phyloP scores from a whole-genome alignment of 2,797 vertebrate genomes.

The Catamblyrhynchus diadema region DNA sequence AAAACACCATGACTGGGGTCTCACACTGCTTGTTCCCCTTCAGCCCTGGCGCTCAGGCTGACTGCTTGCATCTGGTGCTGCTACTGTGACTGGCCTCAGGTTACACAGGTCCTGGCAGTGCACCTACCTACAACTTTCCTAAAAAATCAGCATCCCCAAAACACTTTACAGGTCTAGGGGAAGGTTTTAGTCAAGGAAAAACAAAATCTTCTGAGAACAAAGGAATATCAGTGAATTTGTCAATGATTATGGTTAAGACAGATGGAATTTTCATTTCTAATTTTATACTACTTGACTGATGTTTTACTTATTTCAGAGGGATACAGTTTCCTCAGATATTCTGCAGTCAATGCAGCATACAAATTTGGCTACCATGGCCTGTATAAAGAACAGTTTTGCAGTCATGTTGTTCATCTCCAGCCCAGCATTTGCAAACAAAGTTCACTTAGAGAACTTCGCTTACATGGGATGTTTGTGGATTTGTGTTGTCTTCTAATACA shows the following conservation, averaged over 20 bases:
- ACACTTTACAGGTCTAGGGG: neutral
- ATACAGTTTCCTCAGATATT: neutral
- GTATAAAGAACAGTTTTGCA: neutral
- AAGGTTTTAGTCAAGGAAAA: neutral
- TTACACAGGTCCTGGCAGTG: neutral
- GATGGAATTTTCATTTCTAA: neutral
- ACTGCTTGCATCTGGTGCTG: neutral
- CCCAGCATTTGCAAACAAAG: neutral
- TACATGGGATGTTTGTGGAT: accelerated
- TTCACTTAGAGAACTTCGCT: neutral
- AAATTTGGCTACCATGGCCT: neutral
- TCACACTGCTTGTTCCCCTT: neutral
- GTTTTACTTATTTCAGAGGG: neutral
- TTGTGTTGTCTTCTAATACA: neutral
- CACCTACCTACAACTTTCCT: neutral
- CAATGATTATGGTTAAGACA: neutral
- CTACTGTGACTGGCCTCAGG: neutral
- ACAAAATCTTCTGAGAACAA: neutral
- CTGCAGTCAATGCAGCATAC: neutral
- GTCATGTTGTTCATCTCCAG: neutral
- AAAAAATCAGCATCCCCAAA: neutral
- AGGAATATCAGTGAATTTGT: neutral
- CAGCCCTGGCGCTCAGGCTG: neutral
- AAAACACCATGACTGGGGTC: neutral
- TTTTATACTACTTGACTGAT: neutral